phyloP scores from a whole-genome alignment of 2,797 vertebrate species.

The Picus viridis region DNA sequence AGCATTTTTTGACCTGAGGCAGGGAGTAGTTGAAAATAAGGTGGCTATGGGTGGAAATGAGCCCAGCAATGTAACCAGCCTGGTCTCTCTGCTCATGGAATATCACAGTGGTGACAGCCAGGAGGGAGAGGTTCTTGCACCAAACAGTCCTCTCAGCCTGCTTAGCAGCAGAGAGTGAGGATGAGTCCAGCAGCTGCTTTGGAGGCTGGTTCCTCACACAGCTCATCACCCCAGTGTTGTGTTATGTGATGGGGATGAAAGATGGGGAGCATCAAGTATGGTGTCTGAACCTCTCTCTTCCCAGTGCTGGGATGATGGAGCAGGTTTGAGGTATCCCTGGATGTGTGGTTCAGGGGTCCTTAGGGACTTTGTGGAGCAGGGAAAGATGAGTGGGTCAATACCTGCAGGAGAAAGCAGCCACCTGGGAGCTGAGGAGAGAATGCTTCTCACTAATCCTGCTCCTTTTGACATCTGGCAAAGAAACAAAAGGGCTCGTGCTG shows the following conservation, averaged over 20 bases:
- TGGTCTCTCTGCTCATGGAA: neutral
- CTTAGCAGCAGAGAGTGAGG: neutral
- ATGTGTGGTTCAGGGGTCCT: neutral
- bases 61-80: neutral
- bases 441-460: neutral
- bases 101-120: neutral
- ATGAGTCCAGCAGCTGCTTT: neutral
- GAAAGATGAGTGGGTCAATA: neutral
- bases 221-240: neutral
- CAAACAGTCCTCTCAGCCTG: neutral
- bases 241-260: fast-evolving
- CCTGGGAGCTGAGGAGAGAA: neutral
- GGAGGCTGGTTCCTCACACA: neutral
- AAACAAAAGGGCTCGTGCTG: neutral
- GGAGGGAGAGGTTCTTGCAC: neutral
- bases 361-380: neutral
- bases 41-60: neutral
- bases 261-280: neutral
- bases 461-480: neutral
- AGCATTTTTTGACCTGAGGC: neutral
- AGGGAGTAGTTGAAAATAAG: neutral
- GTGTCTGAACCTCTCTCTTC: neutral
- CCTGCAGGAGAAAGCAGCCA: neutral
- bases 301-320: neutral
- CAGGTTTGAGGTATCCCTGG: neutral